phyloP scores from a whole-genome alignment of 2,797 vertebrate genomes.

The Argya squamiceps region DNA sequence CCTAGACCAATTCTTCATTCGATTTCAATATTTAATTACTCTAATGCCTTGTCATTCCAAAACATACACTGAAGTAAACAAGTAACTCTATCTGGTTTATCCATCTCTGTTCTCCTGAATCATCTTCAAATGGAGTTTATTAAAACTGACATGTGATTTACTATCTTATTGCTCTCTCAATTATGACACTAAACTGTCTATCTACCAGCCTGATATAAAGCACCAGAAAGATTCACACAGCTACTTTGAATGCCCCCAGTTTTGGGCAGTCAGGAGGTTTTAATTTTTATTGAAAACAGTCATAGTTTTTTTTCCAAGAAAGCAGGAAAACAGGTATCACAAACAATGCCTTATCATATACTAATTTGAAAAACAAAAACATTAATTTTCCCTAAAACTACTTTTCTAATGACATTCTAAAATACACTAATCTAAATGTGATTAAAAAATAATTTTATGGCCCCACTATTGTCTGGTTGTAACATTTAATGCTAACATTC shows the following conservation, averaged over 20 bases:
- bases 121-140: neutral
- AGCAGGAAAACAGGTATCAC: neutral
- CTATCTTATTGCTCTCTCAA: neutral
- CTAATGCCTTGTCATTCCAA: neutral
- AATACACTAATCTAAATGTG: neutral
- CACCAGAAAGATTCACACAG: neutral
- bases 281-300: neutral
- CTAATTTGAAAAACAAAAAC: neutral
- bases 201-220: neutral
- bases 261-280: neutral
- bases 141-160: neutral
- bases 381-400: neutral
- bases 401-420: neutral
- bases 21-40: neutral
- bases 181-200: neutral
- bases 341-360: neutral
- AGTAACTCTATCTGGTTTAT: neutral
- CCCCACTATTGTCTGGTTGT: neutral
- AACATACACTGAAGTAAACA: neutral
- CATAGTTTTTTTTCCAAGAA: neutral
- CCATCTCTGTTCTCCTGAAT: neutral
- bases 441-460: neutral
- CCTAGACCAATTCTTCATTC: neutral
- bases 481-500: neutral
- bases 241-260: neutral